Percentiles rank a stretch among this genome's conserved stretches.
Evolutionary conservation across 1,140 invertebrate genomes (phyloP).

Genomic region (Heliconius hewitsoni): DNA sequence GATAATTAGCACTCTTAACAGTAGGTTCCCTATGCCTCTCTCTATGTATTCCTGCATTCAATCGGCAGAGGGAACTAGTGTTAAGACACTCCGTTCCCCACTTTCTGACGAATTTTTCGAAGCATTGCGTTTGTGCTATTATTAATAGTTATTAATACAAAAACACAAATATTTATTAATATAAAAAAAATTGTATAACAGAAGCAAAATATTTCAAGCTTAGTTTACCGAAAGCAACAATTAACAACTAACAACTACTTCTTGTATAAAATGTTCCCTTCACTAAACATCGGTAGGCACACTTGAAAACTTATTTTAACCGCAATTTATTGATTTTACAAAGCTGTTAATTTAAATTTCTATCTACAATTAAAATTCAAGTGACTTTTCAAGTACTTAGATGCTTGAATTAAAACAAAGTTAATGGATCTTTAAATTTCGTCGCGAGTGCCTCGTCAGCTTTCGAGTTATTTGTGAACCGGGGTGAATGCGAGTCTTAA

Average conservation of each 20-base stretch:
- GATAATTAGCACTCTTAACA: no score
- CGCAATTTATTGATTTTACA: constrained; percentile 12
- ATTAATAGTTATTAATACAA: background rate
- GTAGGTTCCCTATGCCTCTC: no score
- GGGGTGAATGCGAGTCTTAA: constrained; percentile 48
- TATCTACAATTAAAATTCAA: constrained; percentile 39
- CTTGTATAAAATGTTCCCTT: background rate
- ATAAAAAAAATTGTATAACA: background rate
- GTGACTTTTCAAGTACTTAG: constrained; percentile 40
- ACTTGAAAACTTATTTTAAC: background rate
- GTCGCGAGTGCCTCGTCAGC: constrained; percentile 33
- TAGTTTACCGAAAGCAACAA: background rate
- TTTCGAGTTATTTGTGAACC: constrained; percentile 40
- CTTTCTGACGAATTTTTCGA: no score
- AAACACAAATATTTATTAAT: background rate
- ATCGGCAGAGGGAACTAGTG: no score
- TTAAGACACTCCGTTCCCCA: no score
- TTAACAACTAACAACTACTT: no score
- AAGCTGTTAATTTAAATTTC: constrained; percentile 37
- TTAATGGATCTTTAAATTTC: constrained; percentile 45
- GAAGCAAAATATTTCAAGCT: no score
- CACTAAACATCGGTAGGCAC: background rate
- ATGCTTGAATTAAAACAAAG: constrained; percentile 46
- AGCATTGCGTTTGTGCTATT: no score
- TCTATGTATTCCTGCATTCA: no score